These are phyloP conservation scores for Hemicordylus capensis DNA, from an alignment of 2,113 vertebrate species.

Conservation along the genomic window DNA sequence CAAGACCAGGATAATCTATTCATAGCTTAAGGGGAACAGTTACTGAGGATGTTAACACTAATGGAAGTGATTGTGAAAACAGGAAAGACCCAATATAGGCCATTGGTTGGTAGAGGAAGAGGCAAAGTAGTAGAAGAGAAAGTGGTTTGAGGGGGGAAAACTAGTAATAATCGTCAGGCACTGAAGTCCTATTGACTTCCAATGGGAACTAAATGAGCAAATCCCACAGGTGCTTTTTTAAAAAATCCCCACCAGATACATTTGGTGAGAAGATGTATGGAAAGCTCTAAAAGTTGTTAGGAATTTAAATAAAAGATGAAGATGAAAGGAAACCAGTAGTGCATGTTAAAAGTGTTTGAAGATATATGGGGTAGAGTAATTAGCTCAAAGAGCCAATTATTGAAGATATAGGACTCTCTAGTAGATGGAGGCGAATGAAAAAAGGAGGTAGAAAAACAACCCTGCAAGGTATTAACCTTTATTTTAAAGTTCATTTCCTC, in stretches of 20 bases:
- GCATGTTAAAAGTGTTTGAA: neutral
- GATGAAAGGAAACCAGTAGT: neutral
- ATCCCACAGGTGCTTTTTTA: neutral
- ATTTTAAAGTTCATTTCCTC: too few relatives aligned
- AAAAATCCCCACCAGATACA: neutral
- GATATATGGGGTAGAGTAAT: neutral
- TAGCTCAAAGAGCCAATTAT: neutral
- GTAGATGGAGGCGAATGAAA: neutral
- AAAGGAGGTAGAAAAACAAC: neutral
- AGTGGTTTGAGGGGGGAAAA: neutral
- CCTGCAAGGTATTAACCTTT: neutral
- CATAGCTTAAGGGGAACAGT: neutral
- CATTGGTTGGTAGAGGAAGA: neutral
- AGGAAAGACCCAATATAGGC: neutral
- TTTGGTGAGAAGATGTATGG: neutral
- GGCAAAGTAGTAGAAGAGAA: neutral
- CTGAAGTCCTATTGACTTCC: neutral
- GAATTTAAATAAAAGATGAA: neutral
- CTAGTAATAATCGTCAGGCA: neutral
- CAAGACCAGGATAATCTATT: constrained; percentile 6
- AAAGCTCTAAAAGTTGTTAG: neutral
- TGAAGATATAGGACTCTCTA: neutral
- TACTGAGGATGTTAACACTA: neutral
- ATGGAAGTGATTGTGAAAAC: neutral
- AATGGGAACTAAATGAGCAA: neutral